phyloP scores from a whole-genome alignment of 2,888 invertebrate genomes.

The Xestia ashworthii region DNA sequence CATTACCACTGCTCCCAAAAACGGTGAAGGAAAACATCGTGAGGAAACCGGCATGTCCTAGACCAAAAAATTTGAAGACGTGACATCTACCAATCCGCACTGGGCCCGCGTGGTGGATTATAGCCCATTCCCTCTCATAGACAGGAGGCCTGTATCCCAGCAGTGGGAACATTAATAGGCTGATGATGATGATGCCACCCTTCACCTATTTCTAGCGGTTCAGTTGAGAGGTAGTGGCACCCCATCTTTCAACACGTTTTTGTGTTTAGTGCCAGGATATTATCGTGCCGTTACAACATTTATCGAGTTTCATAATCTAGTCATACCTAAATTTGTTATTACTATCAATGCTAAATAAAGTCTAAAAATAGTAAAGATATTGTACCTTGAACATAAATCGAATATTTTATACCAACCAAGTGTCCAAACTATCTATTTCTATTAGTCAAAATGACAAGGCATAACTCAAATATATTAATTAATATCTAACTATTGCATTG shows the following conservation, averaged over 20 bases:
- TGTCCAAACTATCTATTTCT: conserved; percentile 4
- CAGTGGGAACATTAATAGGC: too few species aligned
- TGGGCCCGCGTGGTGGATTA: too few species aligned
- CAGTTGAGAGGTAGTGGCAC: neutral
- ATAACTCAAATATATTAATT: conserved; percentile 8
- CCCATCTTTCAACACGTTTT: neutral
- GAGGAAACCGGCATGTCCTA: too few species aligned
- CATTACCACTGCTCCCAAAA: too few species aligned
- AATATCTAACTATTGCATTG: conserved; percentile 28
- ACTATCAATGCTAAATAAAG: conserved; percentile 3
- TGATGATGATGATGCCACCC: too few species aligned
- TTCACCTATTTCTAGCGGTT: neutral
- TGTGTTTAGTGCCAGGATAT: neutral
- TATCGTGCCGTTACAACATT: neutral
- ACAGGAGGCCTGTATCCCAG: too few species aligned
- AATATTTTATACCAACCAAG: neutral
- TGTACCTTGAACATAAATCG: conserved; percentile 19
- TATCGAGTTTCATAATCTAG: neutral
- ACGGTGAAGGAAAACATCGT: too few species aligned
- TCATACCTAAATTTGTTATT: neutral
- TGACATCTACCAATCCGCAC: too few species aligned
- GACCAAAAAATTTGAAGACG: too few species aligned
- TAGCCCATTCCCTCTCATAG: too few species aligned
- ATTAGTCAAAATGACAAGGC: conserved; percentile 5
- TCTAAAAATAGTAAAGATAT: neutral